Conservation (phyloP, 2,888 invertebrate genomes). For the Agapetus fuscipes region DNA sequence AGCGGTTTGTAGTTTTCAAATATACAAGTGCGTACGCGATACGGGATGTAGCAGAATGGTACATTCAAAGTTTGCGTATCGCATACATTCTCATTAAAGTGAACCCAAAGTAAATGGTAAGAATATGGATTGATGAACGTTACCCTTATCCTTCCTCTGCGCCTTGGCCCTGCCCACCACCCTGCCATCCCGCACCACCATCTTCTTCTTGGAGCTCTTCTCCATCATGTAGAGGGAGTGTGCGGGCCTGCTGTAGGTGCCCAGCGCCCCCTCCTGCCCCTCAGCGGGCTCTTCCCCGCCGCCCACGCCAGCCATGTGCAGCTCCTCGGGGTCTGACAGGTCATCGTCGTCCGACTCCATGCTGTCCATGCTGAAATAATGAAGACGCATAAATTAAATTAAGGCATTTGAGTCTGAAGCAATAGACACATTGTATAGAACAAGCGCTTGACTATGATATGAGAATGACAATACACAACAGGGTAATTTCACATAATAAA, state of each 20-base stretch:
- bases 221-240: conserved; percentile 69
- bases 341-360: conserved; percentile 40
- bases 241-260: conserved; percentile 29
- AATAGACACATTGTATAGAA: too few relatives aligned
- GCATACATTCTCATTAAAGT: too few relatives aligned
- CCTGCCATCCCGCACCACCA: conserved; percentile 30
- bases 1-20: too few relatives aligned
- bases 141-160: conserved; percentile 70
- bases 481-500: too few relatives aligned
- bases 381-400: background rate
- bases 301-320: background rate
- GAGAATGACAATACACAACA: too few relatives aligned
- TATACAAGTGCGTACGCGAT: too few relatives aligned
- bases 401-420: too few relatives aligned
- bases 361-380: conserved; percentile 39
- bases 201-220: conserved; percentile 65
- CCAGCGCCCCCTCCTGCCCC: background rate
- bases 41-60: too few relatives aligned
- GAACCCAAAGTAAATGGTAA: too few relatives aligned
- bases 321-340: conserved; percentile 33
- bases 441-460: too few relatives aligned
- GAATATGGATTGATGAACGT: too few relatives aligned
- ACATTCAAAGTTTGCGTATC: too few relatives aligned
- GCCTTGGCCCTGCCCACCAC: conserved; percentile 64
- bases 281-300: conserved; percentile 29